phyloP scores from a whole-genome alignment of 2,113 vertebrate species.

The Phylloscopus trochiloides region DNA sequence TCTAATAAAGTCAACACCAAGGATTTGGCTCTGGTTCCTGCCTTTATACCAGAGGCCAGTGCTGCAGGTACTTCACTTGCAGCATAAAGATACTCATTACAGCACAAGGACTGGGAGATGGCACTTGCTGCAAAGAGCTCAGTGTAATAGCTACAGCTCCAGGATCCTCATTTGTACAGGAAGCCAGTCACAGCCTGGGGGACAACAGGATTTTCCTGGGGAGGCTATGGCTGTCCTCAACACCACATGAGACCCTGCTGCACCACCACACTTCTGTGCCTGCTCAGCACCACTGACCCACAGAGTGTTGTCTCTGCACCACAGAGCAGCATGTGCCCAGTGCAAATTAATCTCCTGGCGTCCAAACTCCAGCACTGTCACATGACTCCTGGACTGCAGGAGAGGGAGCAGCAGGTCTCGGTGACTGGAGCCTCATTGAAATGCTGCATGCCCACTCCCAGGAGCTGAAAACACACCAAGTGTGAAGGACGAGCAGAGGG shows the following conservation, averaged over 20 bases:
- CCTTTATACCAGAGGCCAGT: background rate
- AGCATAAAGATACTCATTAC: background rate
- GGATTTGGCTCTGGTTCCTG: background rate
- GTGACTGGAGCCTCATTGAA: background rate
- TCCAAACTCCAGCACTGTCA: background rate
- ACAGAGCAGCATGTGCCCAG: rapidly evolving
- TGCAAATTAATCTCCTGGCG: background rate
- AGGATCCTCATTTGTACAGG: background rate
- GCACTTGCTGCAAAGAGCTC: background rate
- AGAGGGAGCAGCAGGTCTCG: background rate
- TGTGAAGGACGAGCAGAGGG: background rate
- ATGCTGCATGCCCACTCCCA: background rate
- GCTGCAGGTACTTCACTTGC: background rate
- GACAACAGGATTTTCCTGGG: background rate
- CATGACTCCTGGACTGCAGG: background rate
- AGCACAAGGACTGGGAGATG: background rate
- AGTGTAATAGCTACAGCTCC: background rate
- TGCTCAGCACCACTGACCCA: background rate
- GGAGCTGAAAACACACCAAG: background rate
- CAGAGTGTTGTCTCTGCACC: background rate
- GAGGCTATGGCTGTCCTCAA: background rate
- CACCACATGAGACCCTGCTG: rapidly evolving
- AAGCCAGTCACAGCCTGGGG: background rate
- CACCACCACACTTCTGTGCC: background rate
- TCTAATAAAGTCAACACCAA: background rate